These are phyloP conservation scores for Syncerus caffer DNA, from an alignment of 2,797 vertebrate species.

Conservation along the genomic window DNA sequence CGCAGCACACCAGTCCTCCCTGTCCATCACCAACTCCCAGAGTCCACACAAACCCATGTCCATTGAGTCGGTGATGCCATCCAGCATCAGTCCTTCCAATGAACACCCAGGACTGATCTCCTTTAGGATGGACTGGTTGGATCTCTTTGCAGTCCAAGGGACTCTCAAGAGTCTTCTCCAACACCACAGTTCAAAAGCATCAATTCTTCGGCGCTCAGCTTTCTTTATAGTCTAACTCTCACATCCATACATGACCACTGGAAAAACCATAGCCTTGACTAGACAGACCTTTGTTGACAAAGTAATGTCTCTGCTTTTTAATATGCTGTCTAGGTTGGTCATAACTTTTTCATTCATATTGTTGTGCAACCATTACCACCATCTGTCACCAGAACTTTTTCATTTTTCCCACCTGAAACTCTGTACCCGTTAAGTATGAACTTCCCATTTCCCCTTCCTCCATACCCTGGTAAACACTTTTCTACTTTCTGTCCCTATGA, in stretches of 20 bases:
- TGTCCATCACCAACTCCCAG: background rate
- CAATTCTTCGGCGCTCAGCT: accelerated
- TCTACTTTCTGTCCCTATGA: background rate
- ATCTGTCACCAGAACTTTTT: background rate
- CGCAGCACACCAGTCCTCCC: background rate
- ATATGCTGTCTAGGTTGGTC: background rate
- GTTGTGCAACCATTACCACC: background rate
- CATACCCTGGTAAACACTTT: background rate
- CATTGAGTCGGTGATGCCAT: background rate
- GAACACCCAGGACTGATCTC: background rate
- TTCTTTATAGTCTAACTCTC: background rate
- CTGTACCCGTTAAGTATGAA: background rate
- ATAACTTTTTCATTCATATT: background rate
- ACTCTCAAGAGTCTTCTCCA: background rate
- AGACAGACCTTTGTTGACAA: background rate
- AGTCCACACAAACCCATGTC: background rate
- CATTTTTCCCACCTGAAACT: background rate
- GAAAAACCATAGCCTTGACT: background rate
- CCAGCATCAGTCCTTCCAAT: background rate
- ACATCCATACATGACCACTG: background rate
- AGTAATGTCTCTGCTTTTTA: background rate
- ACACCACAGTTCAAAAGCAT: background rate
- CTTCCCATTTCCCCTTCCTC: background rate
- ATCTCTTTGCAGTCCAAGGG: background rate
- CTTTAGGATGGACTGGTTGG: background rate